Evolutionary conservation across 2,797 vertebrate genomes (phyloP), one percentile per base, ranked within the genome.

Genomic region (Sebastes cheni): DNA sequence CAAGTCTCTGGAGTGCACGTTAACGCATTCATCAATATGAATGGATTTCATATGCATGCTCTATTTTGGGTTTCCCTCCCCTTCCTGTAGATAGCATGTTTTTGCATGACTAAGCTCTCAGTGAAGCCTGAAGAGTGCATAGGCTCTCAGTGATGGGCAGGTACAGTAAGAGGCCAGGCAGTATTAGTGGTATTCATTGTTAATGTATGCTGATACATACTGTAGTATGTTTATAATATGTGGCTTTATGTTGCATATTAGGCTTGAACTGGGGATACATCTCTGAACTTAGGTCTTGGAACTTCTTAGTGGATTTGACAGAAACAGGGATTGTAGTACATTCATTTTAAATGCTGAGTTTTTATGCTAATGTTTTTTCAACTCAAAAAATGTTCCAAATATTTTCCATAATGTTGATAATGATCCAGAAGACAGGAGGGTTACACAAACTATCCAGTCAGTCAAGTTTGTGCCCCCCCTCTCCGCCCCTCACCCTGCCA

Each of bases 31-130:
- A 66, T 74, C 74, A 70, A 70, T 74, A 77, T 74, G 69, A 60
- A 84, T 80, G 32, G n/a, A 22, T 77, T 65, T 71, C 54, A 66
- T 60, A 32, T 60, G 75, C 42, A 25, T 20, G 20, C 20, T 18
- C 42, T 70, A 61, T 74, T 81, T 65, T 6, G 6, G 9, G 30
- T 22, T 56, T 30, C 69, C 27, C 36, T 23, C 59, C 58, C 42
- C 25, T 69, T 52, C 70, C 34, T 59, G 22, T n/a, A 42, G 42
- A 60, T 81, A 5, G 23, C 69, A 65, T 74, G 73, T 67, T 64
- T 75, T 68, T 74, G 74, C 82, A 77, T 46, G 83, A 78, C 64
- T 56, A 16, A 20, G 30, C 4, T 36, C 70, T 74, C 32, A 13
- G 69, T 23, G 55, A 55, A 55, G 77, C 73, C 78, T 77, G 36